Evolutionary conservation across 2,888 invertebrate species (phyloP), one percentile per base, ranked within the genome.

Genomic region (Ectemnius cavifrons): DNA sequence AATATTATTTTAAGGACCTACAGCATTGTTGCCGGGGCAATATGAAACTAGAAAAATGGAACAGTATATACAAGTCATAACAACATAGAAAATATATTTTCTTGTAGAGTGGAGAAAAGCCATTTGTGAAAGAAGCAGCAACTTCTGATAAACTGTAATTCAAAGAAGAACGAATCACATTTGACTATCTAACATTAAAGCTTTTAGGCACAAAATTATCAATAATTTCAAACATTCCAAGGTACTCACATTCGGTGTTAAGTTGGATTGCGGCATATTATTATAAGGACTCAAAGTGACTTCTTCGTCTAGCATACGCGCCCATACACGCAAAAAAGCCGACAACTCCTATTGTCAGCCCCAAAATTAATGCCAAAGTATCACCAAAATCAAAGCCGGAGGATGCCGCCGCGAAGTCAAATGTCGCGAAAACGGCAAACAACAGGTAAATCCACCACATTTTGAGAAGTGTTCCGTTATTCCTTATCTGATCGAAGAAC

Each of bases 281-380:
- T 37, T 37, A 37, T 1, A 37, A 8, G 37, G 37, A 37, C 37
- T 37, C 37, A 11, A 37, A 82, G 64, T 85, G 84, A 63, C 93
- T 93, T 89, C 92, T 92, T 88, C 92, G 93, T 85, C 95, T 92
- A 20, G 95, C 94, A 87, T 95, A 94, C 80, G 93, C 94, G 49
- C 95, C 95, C 85, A 95, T 91, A 90, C 94, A 95, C 23, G 94
- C 94, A 66, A 95, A 92, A 73, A 95, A 92, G 83, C 94, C 94
- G 72, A 94, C 87, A 28, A 93, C 92, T 61, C 93, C 92, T 57
- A 94, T 92, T 58, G 93, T 91, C 56, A 95, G 84, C 0, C 94
- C 94, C 64, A 95, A 86, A 79, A 94, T 91, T 23, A 95, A 92
- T 4, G 95, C 95, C 78, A 95, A 85, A 76, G 94, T 94, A 89